Base-by-base conservation (phyloP, 2,797 vertebrate genomes). In the Sebastes vulpes region DNA sequence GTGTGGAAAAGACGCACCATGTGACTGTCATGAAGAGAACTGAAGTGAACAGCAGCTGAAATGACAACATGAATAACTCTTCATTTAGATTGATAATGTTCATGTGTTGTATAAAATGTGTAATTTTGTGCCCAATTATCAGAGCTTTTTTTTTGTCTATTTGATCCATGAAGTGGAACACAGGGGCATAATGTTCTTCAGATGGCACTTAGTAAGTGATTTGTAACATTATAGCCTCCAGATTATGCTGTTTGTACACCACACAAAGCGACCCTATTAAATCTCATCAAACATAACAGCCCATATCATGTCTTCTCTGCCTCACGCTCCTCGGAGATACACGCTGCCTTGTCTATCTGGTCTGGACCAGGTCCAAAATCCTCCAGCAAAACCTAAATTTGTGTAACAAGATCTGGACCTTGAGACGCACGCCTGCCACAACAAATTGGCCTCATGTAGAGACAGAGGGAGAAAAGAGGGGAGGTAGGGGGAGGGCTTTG, bases 351-450 rank as follows among this genome's bases (percentile, higher is more conserved):
- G 53, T 87, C 88, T 95, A 91, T 95, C 93, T 89, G 90, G 92
- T 92, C 92, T 96, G 95, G 95, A 95, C 35, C 16, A 23, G 65
- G 67, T 92, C 94, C 95, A 95, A 90, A 94, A 95, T 90, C 89
- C 90, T 92, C 82, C 59, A 86, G 88, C 93, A 95, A 94, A 90
- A 90, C 90, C 92, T 83, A 95, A 93, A 96, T 94, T 95, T 93
- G 91, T 94, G 95, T 95, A 96, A 97, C 92, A 93, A 92, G 93
- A 96, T 96, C 92, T 94, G 90, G 93, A 95, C 94, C 86, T 89
- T 82, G 91, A 95, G 93, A 96, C 72, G 80, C 94, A 90, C 58
- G 93, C 90, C 92, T 96, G 95, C 95, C 95, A 96, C 93, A 95
- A 95, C 94, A 97, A 96, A 96, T 96, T 96, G 95, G 90, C 89